Percentiles rank a stretch among this genome's conserved stretches.
phyloP scores from a whole-genome alignment of 2,888 invertebrate genomes.

The Steinernema hermaphroditum region DNA sequence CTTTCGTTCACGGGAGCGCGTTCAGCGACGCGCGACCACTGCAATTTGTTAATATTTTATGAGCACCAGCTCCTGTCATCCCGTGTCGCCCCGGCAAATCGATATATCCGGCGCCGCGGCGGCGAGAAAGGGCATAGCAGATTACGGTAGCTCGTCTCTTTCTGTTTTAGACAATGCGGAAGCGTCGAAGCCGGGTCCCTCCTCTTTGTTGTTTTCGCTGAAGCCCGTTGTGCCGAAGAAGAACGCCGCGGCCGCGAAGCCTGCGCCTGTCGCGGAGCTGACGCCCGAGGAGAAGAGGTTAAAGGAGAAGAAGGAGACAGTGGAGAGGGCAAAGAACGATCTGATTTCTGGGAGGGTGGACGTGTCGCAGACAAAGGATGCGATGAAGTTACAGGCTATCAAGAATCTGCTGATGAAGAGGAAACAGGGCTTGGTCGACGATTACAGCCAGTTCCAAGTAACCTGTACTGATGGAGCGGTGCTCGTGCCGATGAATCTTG shows the following conservation, averaged over 20 bases:
- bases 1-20: neutral
- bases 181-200: neutral
- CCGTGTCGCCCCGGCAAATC: neutral
- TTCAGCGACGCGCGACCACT: constrained; percentile 9
- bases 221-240: neutral
- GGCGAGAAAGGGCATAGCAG: neutral
- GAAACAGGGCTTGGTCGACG: neutral
- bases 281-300: neutral
- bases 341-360: neutral
- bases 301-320: neutral
- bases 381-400: constrained; percentile 12
- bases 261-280: neutral
- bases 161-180: neutral
- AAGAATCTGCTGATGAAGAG: constrained; percentile 13
- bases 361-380: neutral
- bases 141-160: neutral
- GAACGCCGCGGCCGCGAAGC: too few species aligned
- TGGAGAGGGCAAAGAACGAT: neutral
- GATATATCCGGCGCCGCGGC: constrained; percentile 11
- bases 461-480: neutral
- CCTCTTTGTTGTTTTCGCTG: neutral
- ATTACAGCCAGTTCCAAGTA: neutral
- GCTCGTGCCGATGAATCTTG: neutral
- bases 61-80: constrained; percentile 16
- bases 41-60: constrained; percentile 28